Conservation (phyloP, 2,113 vertebrate species). For the Cnemophilus loriae region DNA sequence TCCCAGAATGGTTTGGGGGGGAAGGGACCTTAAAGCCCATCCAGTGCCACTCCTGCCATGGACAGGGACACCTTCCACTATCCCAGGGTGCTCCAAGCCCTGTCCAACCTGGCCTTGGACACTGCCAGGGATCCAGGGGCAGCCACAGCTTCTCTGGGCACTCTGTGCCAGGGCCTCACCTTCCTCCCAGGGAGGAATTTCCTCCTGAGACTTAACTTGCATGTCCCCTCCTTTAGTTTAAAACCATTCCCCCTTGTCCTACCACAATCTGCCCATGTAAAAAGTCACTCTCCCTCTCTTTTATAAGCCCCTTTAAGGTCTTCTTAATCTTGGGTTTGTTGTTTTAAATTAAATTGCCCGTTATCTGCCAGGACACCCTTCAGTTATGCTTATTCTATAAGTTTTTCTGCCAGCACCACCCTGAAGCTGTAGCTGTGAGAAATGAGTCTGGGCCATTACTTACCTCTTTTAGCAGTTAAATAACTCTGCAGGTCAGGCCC, state of each 20-base stretch:
- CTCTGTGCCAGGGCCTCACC: neutral
- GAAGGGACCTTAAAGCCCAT: neutral
- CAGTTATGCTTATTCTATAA: neutral
- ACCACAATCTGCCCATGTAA: no score
- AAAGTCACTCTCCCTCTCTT: neutral
- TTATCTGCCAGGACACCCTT: neutral
- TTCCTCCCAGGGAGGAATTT: neutral
- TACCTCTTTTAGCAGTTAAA: neutral
- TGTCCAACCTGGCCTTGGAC: accelerated
- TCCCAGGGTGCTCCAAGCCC: neutral
- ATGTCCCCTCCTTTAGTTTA: neutral
- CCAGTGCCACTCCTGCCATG: no score
- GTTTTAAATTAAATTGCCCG: neutral
- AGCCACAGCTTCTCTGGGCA: neutral
- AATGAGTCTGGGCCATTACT: neutral
- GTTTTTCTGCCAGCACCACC: neutral
- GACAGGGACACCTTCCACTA: neutral
- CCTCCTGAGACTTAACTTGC: neutral
- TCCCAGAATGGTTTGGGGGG: neutral
- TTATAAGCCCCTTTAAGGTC: neutral
- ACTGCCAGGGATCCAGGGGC: neutral
- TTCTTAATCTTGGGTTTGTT: neutral
- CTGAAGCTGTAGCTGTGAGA: neutral
- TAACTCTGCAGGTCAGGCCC: neutral
- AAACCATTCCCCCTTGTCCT: neutral